Evolutionary conservation across 2,797 vertebrate genomes (phyloP).

Genomic region (Masticophis lateralis): DNA sequence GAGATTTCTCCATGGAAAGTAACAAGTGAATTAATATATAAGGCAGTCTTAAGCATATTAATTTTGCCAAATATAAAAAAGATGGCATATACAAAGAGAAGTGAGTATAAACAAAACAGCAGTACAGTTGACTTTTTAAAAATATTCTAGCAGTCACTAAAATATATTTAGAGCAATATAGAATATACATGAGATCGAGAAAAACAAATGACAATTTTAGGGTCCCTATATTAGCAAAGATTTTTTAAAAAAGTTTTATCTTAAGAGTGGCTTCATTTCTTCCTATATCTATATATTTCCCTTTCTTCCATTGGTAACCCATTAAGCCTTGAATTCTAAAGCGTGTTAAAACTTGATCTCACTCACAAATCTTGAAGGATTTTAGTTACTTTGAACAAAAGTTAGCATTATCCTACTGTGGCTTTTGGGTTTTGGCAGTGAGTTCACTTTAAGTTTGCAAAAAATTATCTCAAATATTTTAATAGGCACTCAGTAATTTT

Average conservation of each 20-base stretch:
- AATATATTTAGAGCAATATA: neutral
- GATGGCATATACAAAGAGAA: neutral
- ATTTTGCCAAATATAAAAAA: neutral
- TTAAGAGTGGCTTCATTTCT: neutral
- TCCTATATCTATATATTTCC: neutral
- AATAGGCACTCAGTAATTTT: neutral
- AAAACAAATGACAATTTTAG: neutral
- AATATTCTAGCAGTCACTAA: neutral
- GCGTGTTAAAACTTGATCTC: neutral
- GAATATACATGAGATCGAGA: neutral
- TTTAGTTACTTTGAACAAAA: neutral
- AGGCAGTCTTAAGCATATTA: neutral
- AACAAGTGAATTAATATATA: neutral
- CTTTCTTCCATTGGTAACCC: neutral
- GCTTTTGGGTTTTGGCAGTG: neutral
- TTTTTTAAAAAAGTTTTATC: neutral
- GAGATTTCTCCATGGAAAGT: conserved; percentile 5
- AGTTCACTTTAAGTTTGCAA: neutral
- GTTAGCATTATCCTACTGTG: neutral
- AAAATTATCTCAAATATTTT: neutral
- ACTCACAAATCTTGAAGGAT: neutral
- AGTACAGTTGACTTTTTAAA: neutral
- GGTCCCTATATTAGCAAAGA: neutral
- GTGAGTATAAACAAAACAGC: neutral
- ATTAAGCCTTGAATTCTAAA: neutral